Base-by-base conservation (phyloP, 2,888 invertebrate genomes). In the Cremastinae sp. region DNA sequence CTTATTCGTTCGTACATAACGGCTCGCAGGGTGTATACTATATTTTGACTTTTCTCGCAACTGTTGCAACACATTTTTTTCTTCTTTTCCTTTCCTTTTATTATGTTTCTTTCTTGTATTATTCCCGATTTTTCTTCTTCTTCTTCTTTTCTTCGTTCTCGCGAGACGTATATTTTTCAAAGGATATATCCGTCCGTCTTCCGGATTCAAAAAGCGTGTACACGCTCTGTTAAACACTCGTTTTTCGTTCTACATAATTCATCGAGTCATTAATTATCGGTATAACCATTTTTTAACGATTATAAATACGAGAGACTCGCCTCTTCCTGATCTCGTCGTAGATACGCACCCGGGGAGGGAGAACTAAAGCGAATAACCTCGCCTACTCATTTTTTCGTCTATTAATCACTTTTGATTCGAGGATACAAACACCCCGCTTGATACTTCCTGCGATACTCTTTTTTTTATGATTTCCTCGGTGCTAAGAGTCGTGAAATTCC, bases 1-100 rank as follows among this genome's bases (percentile, higher is more conserved):
- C 75, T 78, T 83, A 83, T 83, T 79, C 79, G 81, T 81, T 80
- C 75, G 77, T 74, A 72, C 38, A 4, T 41, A 16, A 49, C 14
- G 45, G 28, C 34, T 61, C 36, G 14, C 5, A 1, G 41, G 4
- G 16, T 36, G 51, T 12, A 18, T 12, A n/a, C n/a, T 62, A 41
- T 2, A 41, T 20, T 12, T 20, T 28, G 41, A 28, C 22, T 43
- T 65, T 41, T 53, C 20, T 20, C 9, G 51, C 10, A 51, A 41
- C 8, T 43, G 41, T 20, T 4, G 20, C 8, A 66, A 20, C 9
- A 49, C 41, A 20, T 36, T 16, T n/a, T n/a, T n/a, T n/a, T n/a
- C n/a, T n/a, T n/a, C n/a, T n/a, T n/a, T n/a, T n/a, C n/a, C n/a
- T n/a, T n/a, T n/a, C n/a, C n/a, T n/a, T n/a, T n/a, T n/a, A n/a